Base-by-base conservation (phyloP, 2,888 invertebrate species). In the Amphipoea lucens region DNA sequence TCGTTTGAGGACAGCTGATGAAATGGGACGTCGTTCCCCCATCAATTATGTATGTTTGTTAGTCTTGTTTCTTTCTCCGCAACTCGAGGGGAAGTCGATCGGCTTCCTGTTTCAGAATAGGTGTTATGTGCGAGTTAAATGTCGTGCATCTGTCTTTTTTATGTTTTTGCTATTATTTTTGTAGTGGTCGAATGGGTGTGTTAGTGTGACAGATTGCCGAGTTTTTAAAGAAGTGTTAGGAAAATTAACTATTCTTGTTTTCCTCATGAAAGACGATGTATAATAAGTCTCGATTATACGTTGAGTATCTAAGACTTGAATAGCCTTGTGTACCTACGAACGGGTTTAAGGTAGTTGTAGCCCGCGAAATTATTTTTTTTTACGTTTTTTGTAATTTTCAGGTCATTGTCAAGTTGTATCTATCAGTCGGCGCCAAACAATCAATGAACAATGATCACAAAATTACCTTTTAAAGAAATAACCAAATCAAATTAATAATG, bases 1-100 rank as follows among this genome's bases (percentile, higher is more conserved):
- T 92, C 92, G 90, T 87, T 81, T 78, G 89, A 85, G 81, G 92
- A 91, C 93, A 92, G 91, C 92, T 92, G 93, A 92, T 89, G 93
- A 93, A 93, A 93, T 87, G 93, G 89, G 87, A 88, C 89, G 93
- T 93, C 93, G 91, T 87, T 91, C 90, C 92, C 92, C 91, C 93
- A 92, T 93, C 92, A 93, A 93, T 93, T 93, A 93, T 87, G 79
- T 79, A 57, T 85, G 88, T 88, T 89, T 89, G 88, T 89, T 89
- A 48, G 79, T 89, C 83, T 86, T 89, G 85, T 89, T 89, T 84
- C 87, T 87, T 89, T 88, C 86, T 80, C 72, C 77, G 76, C 88
- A 83, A 86, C 87, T 79, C 77, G 79, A 81, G 78, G 90, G 91
- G 91, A 89, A 90, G 91, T 87, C 80, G 67, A 79, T 84, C 76